Percentiles rank a stretch among this genome's conserved stretches.
Evolutionary conservation across 2,888 invertebrate genomes (phyloP).

Genomic region (Leistus spinibarbis): DNA sequence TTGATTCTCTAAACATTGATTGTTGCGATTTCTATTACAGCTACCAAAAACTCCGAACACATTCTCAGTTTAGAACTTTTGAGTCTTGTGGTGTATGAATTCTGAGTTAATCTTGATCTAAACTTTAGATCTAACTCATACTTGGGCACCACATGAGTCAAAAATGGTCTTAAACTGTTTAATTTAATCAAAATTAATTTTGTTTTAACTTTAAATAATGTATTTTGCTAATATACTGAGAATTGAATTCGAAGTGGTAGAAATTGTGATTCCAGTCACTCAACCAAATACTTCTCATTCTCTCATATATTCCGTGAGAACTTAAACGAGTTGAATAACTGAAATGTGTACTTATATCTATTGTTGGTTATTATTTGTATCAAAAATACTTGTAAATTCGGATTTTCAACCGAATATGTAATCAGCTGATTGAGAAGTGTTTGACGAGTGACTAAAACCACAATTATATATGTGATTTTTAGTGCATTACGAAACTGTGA

Average conservation of each 20-base stretch:
- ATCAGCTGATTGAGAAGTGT: neutral
- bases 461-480: conserved; percentile 23
- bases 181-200: neutral
- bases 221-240: conserved; percentile 38
- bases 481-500: conserved; percentile 39
- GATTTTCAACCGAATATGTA: conserved; percentile 26
- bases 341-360: conserved; percentile 34
- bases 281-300: conserved; percentile 15
- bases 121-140: too few species aligned
- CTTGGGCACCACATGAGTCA: too few species aligned
- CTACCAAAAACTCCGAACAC: conserved; percentile 36
- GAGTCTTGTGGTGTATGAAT: too few species aligned
- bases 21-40: conserved; percentile 46
- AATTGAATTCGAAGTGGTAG: conserved; percentile 37
- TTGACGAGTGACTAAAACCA: conserved; percentile 14
- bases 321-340: conserved; percentile 18
- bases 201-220: conserved; percentile 10
- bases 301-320: conserved; percentile 21
- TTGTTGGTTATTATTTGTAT: conserved; percentile 37
- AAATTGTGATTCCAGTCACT: conserved; percentile 19
- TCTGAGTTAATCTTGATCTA: too few species aligned
- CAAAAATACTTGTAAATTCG: conserved; percentile 40
- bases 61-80: conserved; percentile 32
- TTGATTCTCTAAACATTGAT: conserved; percentile 48
- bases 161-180: neutral